Percentiles rank a stretch among this genome's conserved stretches.
Conservation (phyloP, 1,140 invertebrate genomes). For the Drosophila serrata region DNA sequence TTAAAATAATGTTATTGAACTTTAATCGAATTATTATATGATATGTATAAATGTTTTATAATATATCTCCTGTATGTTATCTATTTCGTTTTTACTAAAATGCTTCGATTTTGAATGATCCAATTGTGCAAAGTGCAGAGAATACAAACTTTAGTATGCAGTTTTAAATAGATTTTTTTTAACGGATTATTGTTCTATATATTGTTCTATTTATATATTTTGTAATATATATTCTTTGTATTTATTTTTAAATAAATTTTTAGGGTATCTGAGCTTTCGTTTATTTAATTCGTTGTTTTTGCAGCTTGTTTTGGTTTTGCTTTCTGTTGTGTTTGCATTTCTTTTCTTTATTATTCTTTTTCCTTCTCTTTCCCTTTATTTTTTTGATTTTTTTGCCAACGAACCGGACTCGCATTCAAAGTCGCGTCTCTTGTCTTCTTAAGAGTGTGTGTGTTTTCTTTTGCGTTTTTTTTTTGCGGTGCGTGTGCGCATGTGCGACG, state of each 20-base stretch:
- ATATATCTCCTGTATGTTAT: too few species aligned
- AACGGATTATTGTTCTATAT: too few species aligned
- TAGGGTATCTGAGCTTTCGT: neutral
- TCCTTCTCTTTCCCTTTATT: neutral
- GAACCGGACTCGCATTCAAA: conserved; percentile 48
- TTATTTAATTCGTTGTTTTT: neutral
- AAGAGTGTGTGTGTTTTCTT: conserved; percentile 16
- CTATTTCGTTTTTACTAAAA: too few species aligned
- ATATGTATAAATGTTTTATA: too few species aligned
- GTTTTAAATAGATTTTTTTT: too few species aligned
- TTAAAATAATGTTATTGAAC: too few species aligned
- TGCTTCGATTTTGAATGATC: too few species aligned
- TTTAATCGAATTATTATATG: too few species aligned
- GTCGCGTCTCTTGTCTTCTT: conserved; percentile 4
- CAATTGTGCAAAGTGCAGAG: too few species aligned
- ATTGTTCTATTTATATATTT: too few species aligned
- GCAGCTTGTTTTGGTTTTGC: conserved; percentile 35
- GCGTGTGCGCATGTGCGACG: conserved; percentile 30
- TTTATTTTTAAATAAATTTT: neutral
- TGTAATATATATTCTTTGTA: too few species aligned
- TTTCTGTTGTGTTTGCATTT: conserved; percentile 39
- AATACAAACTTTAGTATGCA: too few species aligned
- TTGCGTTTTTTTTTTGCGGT: conserved; percentile 8
- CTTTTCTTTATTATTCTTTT: conserved; percentile 19
- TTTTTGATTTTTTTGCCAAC: conserved; percentile 25